Evolutionary conservation across 1,140 invertebrate genomes (phyloP).

Genomic region (Chironomus tepperi): DNA sequence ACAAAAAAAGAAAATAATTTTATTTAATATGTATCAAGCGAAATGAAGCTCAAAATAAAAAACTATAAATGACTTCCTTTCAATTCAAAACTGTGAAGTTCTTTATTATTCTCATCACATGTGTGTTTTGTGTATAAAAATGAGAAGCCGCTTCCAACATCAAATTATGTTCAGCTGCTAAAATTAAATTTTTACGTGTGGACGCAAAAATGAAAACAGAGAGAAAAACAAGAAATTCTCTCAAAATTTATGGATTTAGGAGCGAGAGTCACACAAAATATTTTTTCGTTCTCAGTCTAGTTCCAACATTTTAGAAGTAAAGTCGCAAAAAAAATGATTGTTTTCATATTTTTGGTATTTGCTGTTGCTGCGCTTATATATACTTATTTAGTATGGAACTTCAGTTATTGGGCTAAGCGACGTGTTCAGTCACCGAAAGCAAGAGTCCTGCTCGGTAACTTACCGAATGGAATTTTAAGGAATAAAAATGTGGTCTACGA

Average conservation of each 20-base stretch:
- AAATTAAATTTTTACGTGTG: no score
- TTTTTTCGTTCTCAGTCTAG: neutral
- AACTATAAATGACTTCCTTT: no score
- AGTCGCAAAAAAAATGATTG: neutral
- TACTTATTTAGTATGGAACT: slow-evolving; percentile 32
- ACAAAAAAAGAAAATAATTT: no score
- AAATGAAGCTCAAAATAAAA: no score
- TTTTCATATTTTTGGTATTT: neutral
- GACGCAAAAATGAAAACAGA: no score
- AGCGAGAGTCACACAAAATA: no score
- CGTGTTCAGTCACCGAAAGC: slow-evolving; percentile 32
- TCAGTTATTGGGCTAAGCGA: slow-evolving; percentile 33
- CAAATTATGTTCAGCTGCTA: no score
- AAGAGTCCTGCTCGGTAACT: slow-evolving; percentile 31
- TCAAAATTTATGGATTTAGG: neutral
- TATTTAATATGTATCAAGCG: no score
- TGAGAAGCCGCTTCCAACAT: no score
- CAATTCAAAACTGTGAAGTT: no score
- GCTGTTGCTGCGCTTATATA: slow-evolving; percentile 29
- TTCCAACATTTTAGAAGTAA: neutral
- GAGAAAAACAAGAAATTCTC: neutral
- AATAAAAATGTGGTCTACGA: neutral
- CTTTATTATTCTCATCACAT: no score
- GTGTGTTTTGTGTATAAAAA: no score
- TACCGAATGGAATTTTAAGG: slow-evolving; percentile 19